phyloP scores from a whole-genome alignment of 64 coral and sea anemone genomes.

The Orbicella faveolata region DNA sequence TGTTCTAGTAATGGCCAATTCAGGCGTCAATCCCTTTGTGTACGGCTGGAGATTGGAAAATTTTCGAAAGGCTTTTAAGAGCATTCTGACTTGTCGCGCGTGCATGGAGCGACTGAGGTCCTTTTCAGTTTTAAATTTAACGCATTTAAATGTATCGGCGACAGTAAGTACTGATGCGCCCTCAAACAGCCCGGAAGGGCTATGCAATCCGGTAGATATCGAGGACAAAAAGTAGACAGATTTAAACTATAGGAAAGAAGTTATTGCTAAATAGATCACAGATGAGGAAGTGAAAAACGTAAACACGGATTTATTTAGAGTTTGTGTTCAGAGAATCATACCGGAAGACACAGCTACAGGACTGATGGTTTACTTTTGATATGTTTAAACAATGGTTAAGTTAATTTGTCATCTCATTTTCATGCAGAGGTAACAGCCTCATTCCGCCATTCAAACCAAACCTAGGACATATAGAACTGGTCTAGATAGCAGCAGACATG shows the following conservation, averaged over 20 bases:
- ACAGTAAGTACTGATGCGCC: neutral
- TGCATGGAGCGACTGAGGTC: conserved; percentile 6
- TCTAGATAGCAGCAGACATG: too few relatives aligned
- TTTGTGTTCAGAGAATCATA: too few relatives aligned
- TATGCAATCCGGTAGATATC: neutral
- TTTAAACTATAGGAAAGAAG: neutral
- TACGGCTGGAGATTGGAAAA: conserved; percentile 64
- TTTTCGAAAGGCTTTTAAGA: conserved; percentile 56
- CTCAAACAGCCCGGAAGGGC: neutral
- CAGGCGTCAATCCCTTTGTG: conserved; percentile 73
- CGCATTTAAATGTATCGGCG: neutral
- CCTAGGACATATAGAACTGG: too few relatives aligned
- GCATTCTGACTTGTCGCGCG: conserved; percentile 6
- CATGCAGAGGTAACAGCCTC: too few relatives aligned
- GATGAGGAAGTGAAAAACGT: too few relatives aligned
- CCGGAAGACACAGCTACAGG: too few relatives aligned
- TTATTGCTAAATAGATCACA: too few relatives aligned
- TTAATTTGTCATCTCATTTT: too few relatives aligned
- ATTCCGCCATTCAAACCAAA: too few relatives aligned
- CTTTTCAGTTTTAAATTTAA: conserved; percentile 7
- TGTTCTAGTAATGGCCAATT: conserved; percentile 68
- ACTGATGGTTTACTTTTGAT: too few relatives aligned
- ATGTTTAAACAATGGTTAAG: too few relatives aligned
- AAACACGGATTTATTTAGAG: too few relatives aligned
- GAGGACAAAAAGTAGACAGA: neutral